A percentile compares a stretch with the other conserved stretches of the same genome.
Conservation (phyloP, 2,888 invertebrate species). For the Melikaiella ostensackeni region DNA sequence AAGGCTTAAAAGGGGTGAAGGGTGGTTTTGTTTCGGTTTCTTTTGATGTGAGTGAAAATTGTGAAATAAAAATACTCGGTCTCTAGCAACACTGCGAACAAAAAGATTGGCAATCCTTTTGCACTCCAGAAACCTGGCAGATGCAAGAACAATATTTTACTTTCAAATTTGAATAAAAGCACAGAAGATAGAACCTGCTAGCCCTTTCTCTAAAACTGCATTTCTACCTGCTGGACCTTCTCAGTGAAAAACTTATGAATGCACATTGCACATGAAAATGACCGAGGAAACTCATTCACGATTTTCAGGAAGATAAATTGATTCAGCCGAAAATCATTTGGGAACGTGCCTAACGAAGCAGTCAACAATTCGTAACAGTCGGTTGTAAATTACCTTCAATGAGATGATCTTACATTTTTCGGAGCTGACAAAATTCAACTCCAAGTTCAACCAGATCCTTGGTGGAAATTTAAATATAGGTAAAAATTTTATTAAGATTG, state of each 20-base stretch:
- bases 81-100: constrained; percentile 51
- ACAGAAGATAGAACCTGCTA: constrained; percentile 64
- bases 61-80: constrained; percentile 64
- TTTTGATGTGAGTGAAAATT: background rate
- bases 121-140: constrained; percentile 42
- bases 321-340: constrained; percentile 41
- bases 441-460: no score
- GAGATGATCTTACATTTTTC: background rate
- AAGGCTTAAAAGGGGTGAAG: constrained; percentile 67
- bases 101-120: constrained; percentile 62
- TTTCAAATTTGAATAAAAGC: constrained; percentile 53
- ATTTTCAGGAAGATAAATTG: constrained; percentile 51
- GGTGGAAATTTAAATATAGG: no score
- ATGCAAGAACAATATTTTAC: constrained; percentile 72
- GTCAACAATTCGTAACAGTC: constrained; percentile 34
- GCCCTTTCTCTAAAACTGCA: constrained; percentile 49
- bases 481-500: no score
- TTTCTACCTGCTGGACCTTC: constrained; percentile 48
- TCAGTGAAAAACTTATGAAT: constrained; percentile 48
- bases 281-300: constrained; percentile 44
- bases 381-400: constrained; percentile 39
- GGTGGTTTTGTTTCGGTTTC: constrained; percentile 45
- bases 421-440: background rate
- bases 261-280: constrained; percentile 14
- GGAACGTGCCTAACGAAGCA: constrained; percentile 45